Conservation (phyloP, 1,140 invertebrate species). For the Leptopilina boulardi region DNA sequence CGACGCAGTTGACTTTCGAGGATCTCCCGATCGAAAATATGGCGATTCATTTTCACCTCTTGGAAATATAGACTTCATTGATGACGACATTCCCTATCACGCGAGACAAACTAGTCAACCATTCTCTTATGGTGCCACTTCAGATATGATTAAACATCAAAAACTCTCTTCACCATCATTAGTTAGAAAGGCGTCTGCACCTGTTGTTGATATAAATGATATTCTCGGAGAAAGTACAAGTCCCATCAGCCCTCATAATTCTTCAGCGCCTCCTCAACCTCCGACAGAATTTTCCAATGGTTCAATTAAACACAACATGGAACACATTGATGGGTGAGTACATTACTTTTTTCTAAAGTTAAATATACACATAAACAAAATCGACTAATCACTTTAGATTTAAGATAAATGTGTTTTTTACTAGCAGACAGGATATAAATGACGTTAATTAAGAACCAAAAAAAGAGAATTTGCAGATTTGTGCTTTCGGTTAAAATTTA, state of each 20-base stretch:
- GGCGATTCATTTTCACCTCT: slow-evolving; percentile 68
- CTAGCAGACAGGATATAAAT: too few species aligned
- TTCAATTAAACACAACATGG: slow-evolving; percentile 46
- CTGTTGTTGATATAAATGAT: slow-evolving; percentile 77
- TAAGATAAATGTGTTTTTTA: too few species aligned
- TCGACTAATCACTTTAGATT: too few species aligned
- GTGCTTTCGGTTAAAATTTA: too few species aligned
- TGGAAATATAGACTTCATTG: slow-evolving; percentile 73
- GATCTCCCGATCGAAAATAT: slow-evolving; percentile 60
- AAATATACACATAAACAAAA: too few species aligned
- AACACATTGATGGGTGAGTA: slow-evolving; percentile 68
- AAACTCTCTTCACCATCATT: slow-evolving; percentile 85
- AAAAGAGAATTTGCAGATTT: too few species aligned
- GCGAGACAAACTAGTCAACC: slow-evolving; percentile 87
- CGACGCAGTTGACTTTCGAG: slow-evolving; percentile 60
- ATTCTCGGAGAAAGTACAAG: slow-evolving; percentile 66
- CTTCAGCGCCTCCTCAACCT: slow-evolving; percentile 63
- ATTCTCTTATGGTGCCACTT: slow-evolving; percentile 86
- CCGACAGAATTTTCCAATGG: slow-evolving; percentile 70
- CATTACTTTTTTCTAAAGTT: neutral
- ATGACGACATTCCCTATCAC: slow-evolving; percentile 87
- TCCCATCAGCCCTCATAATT: slow-evolving; percentile 59
- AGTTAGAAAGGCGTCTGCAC: slow-evolving; percentile 81
- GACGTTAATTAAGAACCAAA: too few species aligned
- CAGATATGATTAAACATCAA: slow-evolving; percentile 78